Conservation (phyloP, 2,888 invertebrate species). For the Xestia sexstrigata region DNA sequence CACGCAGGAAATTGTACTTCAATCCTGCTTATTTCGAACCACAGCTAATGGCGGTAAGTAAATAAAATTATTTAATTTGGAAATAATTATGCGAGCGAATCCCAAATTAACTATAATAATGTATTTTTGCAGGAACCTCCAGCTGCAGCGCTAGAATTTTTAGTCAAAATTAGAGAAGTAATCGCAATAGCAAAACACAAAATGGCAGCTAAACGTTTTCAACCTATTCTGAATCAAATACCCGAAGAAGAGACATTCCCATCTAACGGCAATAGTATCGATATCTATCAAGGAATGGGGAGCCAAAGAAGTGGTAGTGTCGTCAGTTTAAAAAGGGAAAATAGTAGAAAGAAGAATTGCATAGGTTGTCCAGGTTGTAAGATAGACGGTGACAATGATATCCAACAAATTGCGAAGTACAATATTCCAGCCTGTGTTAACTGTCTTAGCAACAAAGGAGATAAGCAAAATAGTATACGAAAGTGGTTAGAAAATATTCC, state of each 20-base stretch:
- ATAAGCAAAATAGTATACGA: constrained; percentile 93
- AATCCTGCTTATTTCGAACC: constrained; percentile 98
- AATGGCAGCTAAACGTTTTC: constrained; percentile 95
- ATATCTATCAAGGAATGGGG: constrained; percentile 84
- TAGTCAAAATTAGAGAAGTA: constrained; percentile 97
- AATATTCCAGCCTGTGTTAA: constrained; percentile 88
- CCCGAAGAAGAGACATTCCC: constrained; percentile 94
- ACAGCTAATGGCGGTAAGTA: constrained; percentile 94
- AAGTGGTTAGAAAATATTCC: constrained; percentile 95
- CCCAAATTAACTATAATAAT: constrained; percentile 6
- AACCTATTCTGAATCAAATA: constrained; percentile 94
- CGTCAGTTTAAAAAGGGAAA: constrained; percentile 91
- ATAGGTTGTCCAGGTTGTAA: constrained; percentile 93
- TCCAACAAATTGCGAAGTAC: constrained; percentile 84
- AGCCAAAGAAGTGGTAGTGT: constrained; percentile 90
- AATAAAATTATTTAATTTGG: neutral
- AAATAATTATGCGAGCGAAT: neutral
- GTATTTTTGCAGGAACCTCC: constrained; percentile 94
- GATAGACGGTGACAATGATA: constrained; percentile 76
- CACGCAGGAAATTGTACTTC: constrained; percentile 95
- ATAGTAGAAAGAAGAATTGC: constrained; percentile 91
- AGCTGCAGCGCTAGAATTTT: constrained; percentile 96
- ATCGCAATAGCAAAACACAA: constrained; percentile 97
- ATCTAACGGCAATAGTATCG: constrained; percentile 87
- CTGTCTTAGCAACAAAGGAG: constrained; percentile 91